Conservation (phyloP, 2,113 vertebrate genomes). For the Chinchilla lanigera region DNA sequence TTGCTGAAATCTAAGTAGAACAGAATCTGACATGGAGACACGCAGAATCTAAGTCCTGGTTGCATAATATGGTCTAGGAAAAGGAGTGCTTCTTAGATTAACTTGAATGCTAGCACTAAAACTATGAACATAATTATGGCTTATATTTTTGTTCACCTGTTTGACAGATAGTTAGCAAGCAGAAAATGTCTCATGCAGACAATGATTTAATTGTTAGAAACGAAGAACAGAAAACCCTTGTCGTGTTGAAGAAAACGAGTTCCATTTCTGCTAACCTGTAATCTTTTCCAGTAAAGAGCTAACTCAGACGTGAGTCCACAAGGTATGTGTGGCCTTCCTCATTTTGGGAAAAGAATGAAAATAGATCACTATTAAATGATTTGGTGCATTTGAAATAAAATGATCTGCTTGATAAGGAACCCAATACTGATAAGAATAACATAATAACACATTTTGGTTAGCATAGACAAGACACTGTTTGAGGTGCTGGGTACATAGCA, state of each 20-base stretch:
- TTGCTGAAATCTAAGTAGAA: constrained; percentile 62
- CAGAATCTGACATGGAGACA: constrained; percentile 71
- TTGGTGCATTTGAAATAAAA: not conserved
- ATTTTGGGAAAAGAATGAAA: not conserved
- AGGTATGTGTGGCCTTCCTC: not conserved
- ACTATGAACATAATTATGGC: constrained; percentile 78
- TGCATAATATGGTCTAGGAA: constrained; percentile 74
- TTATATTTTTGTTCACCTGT: constrained; percentile 82
- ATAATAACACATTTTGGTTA: not conserved
- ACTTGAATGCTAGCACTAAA: constrained; percentile 73
- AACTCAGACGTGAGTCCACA: not conserved
- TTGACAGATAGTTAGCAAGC: constrained; percentile 80
- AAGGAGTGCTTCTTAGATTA: constrained; percentile 76
- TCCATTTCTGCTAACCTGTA: not conserved
- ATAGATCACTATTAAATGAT: not conserved
- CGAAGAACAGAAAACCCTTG: not conserved
- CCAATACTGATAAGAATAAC: not conserved
- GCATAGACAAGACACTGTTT: not conserved
- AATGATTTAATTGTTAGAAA: constrained; percentile 73
- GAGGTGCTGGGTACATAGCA: not conserved
- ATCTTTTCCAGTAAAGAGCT: not conserved
- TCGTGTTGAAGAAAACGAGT: not conserved
- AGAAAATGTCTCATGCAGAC: constrained; percentile 73
- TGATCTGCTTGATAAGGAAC: not conserved
- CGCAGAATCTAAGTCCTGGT: constrained; percentile 61